Base-by-base conservation (phyloP, 2,797 vertebrate genomes). In the Coranthus polyacanthus region DNA sequence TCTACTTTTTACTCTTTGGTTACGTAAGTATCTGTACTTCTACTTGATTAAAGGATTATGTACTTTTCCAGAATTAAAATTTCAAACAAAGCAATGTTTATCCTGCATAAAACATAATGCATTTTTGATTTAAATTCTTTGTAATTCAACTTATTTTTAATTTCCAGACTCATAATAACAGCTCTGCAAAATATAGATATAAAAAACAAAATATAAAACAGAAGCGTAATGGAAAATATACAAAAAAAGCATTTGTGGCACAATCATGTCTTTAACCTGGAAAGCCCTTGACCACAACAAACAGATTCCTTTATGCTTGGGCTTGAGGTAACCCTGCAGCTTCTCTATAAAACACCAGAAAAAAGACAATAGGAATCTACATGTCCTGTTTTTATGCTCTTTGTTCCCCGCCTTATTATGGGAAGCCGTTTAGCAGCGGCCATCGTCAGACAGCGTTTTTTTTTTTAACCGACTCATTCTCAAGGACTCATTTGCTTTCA, bases 261-360 rank as follows among this genome's bases (percentile, higher is more conserved):
- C 29, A 59, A 67, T 56, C 46, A 50, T 26, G 69, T 61, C 13
- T 83, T 78, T 78, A 84, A 90, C 82, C 75, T 85, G 72, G 75
- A 82, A 81, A 74, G 60, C 45, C 67, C 26, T 64, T 39, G 47
- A 87, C 83, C 88, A 90, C 91, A 91, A 91, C 89, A 92, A 90
- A 90, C 81, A 75, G 72, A 88, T 87, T 88, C 83, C 79, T 85
- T 42, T 16, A 36, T 75, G 82, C 54, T 81, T 72, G 53, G 49
- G 72, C 71, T 75, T 65, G 50, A 68, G 73, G 46, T 78, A 75
- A 63, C 87, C 88, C 89, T 1, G 61, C 78, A 87, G 90, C 78
- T 63, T 85, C 65, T 78, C 88, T 79, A 89, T 90, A 89, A 91
- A 92, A 89, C 83, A 78, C 77, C 54, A 69, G 56, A 78, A 51